Base-by-base conservation (phyloP, 2,113 vertebrate species). In the Erythrocercus mccallii region DNA sequence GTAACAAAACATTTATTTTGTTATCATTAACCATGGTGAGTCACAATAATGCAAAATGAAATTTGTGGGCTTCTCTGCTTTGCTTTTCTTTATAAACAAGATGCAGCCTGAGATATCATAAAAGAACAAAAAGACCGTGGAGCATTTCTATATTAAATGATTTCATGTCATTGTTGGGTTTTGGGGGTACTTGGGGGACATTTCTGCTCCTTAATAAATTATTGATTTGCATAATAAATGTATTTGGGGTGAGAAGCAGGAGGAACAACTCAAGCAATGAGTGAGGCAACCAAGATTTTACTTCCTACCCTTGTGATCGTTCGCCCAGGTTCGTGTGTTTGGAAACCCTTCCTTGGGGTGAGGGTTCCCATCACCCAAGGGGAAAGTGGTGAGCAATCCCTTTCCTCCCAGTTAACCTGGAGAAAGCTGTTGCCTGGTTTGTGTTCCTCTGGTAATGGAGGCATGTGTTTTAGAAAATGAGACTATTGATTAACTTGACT, bases 321-420 rank as follows among this genome's bases (percentile, higher is more conserved):
- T 61, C 18, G 2, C 30, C 19, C 11, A 22, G 5, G 30, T 40
- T 33, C 0, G 0, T 81, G 42, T 81, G 51, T 44, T 81, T 66
- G 51, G 61, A 71, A 83, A 20, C 16, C 27, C 7, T 38, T 44
- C 5, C 50, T 10, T 24, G 66, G 33, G 23, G 27, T 44, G 58
- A 61, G 35, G 31, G 31, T 8, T 3, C 10, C 37, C 1, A 2
- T 70, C 15, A 23, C 9, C 3, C 25, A 8, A 3, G 19, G 37
- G 40, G 10, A 42, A 40, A 11, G 20, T 7, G 18, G 17, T 38
- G 42, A 80, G 14, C 45, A n/a, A 5, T 48, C 33, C 37, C 19
- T 53, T 14, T 65, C 35, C 45, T 73, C 57, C n/a, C 47, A 20
- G 17, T 12, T 47, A 30, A 12, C 9, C 13, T 30, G 35, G 25